Percentiles rank a stretch among this genome's conserved stretches.
These are phyloP conservation scores for Sturmia bella DNA, from an alignment of 2,888 invertebrate genomes.

Conservation along the genomic window DNA sequence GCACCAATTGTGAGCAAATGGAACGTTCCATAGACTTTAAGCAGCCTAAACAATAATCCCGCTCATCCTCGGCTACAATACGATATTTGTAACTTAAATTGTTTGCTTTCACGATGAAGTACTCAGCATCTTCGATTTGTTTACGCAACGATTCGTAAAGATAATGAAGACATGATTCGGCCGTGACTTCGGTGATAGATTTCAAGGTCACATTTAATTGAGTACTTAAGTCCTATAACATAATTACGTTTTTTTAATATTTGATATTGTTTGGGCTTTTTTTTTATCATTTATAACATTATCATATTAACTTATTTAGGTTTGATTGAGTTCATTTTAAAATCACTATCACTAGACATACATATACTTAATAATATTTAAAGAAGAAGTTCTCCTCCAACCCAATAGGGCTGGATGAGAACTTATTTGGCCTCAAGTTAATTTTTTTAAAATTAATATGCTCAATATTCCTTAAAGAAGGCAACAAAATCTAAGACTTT, in stretches of 20 bases:
- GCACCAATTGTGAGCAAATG: slow-evolving; percentile 84
- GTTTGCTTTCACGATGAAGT: slow-evolving; percentile 82
- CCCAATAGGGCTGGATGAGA: too few species aligned
- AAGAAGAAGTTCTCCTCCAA: too few species aligned
- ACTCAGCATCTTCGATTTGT: slow-evolving; percentile 80
- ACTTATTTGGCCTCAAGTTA: too few species aligned
- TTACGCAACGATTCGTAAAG: slow-evolving; percentile 77
- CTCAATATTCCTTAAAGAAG: too few species aligned
- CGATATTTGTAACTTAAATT: slow-evolving; percentile 81
- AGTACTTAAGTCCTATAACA: slow-evolving; percentile 30
- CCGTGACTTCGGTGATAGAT: slow-evolving; percentile 76
- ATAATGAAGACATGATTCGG: slow-evolving; percentile 75
- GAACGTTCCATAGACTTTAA: slow-evolving; percentile 83
- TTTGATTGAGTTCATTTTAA: too few species aligned
- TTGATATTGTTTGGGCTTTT: too few species aligned
- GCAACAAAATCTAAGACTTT: too few species aligned
- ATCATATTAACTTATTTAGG: too few species aligned
- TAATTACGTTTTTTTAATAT: neutral
- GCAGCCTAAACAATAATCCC: slow-evolving; percentile 81
- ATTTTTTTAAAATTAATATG: too few species aligned
- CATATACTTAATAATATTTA: too few species aligned
- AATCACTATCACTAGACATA: too few species aligned
- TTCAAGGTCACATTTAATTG: slow-evolving; percentile 74
- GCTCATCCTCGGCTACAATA: slow-evolving; percentile 82
- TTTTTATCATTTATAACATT: too few species aligned